phyloP scores from a whole-genome alignment of 2,113 vertebrate species.

The Sialia sialis region DNA sequence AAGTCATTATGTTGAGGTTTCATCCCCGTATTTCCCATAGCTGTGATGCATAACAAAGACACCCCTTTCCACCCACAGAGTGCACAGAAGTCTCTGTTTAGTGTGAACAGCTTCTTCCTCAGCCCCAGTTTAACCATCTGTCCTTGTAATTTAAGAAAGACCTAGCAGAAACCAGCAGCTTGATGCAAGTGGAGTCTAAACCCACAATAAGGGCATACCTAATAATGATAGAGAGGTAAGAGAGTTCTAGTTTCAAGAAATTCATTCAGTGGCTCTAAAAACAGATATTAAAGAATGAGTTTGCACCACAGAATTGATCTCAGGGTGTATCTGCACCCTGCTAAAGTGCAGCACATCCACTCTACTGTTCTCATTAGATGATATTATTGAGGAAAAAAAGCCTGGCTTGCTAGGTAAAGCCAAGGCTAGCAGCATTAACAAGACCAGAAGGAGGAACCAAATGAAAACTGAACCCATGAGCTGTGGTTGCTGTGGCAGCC shows the following conservation, averaged over 20 bases:
- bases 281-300: background rate
- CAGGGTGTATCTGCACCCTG: background rate
- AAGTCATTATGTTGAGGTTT: background rate
- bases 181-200: background rate
- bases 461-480: background rate
- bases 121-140: slow-evolving; percentile 43
- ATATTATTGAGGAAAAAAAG: background rate
- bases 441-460: background rate
- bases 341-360: background rate
- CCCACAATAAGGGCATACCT: background rate
- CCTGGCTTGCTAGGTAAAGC: background rate
- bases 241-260: background rate
- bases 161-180: background rate
- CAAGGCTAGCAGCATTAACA: background rate
- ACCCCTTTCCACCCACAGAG: background rate
- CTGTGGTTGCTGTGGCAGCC: background rate
- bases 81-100: background rate
- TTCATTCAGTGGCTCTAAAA: background rate
- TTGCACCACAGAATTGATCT: fast-evolving
- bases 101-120: slow-evolving; percentile 16
- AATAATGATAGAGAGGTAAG: background rate
- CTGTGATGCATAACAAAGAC: background rate
- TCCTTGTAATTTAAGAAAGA: background rate
- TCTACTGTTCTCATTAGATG: background rate
- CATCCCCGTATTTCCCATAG: background rate